phyloP scores from a whole-genome alignment of 2,888 invertebrate species.

The Scaptomyza tumidula region DNA sequence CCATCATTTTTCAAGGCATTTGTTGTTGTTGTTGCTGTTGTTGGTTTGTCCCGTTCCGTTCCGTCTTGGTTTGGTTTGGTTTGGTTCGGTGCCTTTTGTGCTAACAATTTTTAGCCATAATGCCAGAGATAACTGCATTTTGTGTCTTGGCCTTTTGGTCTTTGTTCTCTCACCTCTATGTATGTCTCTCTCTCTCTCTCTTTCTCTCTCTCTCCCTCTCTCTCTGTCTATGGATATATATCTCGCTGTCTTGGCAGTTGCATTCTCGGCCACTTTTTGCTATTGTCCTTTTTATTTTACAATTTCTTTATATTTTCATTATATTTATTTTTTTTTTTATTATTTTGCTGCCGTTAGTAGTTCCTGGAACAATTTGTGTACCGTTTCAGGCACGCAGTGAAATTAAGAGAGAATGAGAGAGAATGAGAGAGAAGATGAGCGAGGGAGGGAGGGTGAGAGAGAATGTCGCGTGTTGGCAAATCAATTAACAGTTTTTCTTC shows the following conservation, averaged over 20 bases:
- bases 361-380: constrained; percentile 51
- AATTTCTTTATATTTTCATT: constrained; percentile 40
- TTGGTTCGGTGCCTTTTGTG: constrained; percentile 37
- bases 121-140: constrained; percentile 72
- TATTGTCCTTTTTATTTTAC: constrained; percentile 65
- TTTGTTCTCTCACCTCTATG: constrained; percentile 44
- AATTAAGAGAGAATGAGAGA: constrained; percentile 26
- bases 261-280: constrained; percentile 66
- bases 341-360: constrained; percentile 48
- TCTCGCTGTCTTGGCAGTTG: too few relatives aligned
- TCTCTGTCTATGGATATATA: too few relatives aligned
- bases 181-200: too few relatives aligned
- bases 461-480: constrained; percentile 29
- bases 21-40: constrained; percentile 17
- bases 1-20: constrained; percentile 65
- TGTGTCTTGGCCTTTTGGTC: constrained; percentile 41
- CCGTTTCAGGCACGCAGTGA: constrained; percentile 15
- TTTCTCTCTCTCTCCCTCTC: not conserved
- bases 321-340: constrained; percentile 64
- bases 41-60: constrained; percentile 39
- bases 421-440: not conserved
- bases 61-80: not conserved
- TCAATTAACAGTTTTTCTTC: constrained; percentile 41
- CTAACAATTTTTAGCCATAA: constrained; percentile 59
- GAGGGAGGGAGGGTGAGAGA: not conserved